These are phyloP conservation scores for Smittia sp. DNA, from an alignment of 2,888 invertebrate genomes.

Conservation along the genomic window DNA sequence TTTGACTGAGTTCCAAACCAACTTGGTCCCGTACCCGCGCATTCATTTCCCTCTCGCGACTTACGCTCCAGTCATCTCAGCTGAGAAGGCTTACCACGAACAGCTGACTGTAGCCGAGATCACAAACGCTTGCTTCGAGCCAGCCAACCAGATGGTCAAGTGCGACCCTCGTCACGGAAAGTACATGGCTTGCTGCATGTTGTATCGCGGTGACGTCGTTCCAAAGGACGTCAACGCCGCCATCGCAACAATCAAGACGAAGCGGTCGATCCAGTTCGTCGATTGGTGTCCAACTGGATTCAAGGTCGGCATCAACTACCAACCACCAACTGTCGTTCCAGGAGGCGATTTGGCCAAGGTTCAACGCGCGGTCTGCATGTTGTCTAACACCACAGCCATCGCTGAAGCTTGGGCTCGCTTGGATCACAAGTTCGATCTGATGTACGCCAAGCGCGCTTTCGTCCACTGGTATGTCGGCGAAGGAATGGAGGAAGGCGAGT, in stretches of 20 bases:
- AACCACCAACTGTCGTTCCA: constrained; percentile 86
- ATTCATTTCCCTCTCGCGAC: constrained; percentile 93
- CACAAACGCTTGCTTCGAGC: constrained; percentile 93
- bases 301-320: constrained; percentile 84
- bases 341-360: constrained; percentile 91
- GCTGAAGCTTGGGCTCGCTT: constrained; percentile 94
- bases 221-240: constrained; percentile 92
- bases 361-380: constrained; percentile 93
- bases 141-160: constrained; percentile 91
- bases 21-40: constrained; percentile 89
- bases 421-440: constrained; percentile 92
- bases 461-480: constrained; percentile 93
- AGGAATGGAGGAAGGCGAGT: constrained; percentile 86
- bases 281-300: constrained; percentile 86
- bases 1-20: constrained; percentile 91
- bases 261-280: constrained; percentile 83
- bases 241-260: constrained; percentile 92
- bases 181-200: constrained; percentile 93
- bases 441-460: constrained; percentile 95
- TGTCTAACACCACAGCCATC: constrained; percentile 94
- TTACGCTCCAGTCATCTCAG: constrained; percentile 88
- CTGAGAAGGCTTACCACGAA: constrained; percentile 91
- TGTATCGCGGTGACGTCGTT: constrained; percentile 89
- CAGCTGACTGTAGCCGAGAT: constrained; percentile 88
- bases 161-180: constrained; percentile 88